Percentiles rank a stretch among this genome's conserved stretches.
Conservation (phyloP, 2,113 vertebrate species). For the Epinephelus fuscoguttatus region DNA sequence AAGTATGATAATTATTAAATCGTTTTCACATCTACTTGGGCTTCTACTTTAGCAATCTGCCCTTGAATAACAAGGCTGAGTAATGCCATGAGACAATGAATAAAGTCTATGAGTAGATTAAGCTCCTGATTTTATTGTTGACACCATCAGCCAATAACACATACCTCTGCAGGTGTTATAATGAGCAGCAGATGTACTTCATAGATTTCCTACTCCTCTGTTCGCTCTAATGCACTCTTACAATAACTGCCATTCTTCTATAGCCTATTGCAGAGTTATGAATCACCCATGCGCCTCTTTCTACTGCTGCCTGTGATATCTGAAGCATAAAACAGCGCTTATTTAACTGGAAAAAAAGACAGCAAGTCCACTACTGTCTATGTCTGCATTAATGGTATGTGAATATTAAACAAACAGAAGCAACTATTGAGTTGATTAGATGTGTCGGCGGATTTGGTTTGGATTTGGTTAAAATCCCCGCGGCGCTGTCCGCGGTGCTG, state of each 20-base stretch:
- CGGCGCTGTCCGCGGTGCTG: constrained; percentile 13
- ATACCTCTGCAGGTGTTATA: not conserved
- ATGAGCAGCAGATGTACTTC: not conserved
- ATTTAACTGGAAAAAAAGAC: not conserved
- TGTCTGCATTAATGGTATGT: not conserved
- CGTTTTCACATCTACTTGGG: no score
- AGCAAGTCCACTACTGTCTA: not conserved
- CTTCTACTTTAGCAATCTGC: no score
- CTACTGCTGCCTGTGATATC: not conserved
- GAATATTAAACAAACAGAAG: not conserved
- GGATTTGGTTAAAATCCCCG: not conserved
- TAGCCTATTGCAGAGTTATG: not conserved
- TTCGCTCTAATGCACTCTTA: not conserved
- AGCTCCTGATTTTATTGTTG: not conserved
- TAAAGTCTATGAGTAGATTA: not conserved
- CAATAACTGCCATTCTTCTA: no score
- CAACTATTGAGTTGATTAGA: not conserved
- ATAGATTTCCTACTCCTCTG: not conserved
- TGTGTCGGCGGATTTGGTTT: not conserved
- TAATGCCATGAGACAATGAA: no score
- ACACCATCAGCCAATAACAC: not conserved
- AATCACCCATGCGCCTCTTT: not conserved
- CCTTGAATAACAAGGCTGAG: no score
- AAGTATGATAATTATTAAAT: no score
- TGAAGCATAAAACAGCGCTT: not conserved